phyloP scores from a whole-genome alignment of 2,888 invertebrate species.

The Ecliptopera silaceata region DNA sequence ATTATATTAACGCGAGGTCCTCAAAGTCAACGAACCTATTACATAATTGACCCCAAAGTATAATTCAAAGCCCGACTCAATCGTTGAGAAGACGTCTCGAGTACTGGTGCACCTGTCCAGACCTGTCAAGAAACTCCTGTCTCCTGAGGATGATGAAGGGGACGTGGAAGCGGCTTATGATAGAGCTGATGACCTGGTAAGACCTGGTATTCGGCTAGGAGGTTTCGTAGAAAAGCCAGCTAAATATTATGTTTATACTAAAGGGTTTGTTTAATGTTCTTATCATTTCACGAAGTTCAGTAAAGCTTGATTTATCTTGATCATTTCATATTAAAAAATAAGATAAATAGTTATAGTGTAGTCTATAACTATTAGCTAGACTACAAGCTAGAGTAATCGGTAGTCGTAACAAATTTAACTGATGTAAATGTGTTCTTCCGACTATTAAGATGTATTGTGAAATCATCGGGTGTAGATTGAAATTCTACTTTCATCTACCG shows the following conservation, averaged over 20 bases:
- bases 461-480: constrained; percentile 8
- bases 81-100: constrained; percentile 81
- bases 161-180: constrained; percentile 85
- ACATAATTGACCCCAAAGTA: constrained; percentile 21
- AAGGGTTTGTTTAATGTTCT: not conserved
- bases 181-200: constrained; percentile 89
- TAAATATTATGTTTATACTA: constrained; percentile 8
- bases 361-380: too few species aligned
- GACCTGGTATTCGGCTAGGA: constrained; percentile 33
- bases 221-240: not conserved
- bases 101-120: constrained; percentile 64
- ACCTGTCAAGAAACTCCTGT: constrained; percentile 80
- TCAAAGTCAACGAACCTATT: constrained; percentile 21
- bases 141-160: constrained; percentile 65
- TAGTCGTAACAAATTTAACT: not conserved
- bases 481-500: constrained; percentile 7
- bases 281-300: not conserved
- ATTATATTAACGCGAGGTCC: constrained; percentile 15
- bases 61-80: constrained; percentile 83
- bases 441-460: constrained; percentile 1
- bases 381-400: not conserved
- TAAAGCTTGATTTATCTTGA: constrained; percentile 6
- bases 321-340: too few species aligned
- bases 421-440: not conserved
- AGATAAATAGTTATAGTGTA: too few species aligned